Conservation (phyloP, 2,888 invertebrate genomes). For the Thecocarcelia acutangulata region DNA sequence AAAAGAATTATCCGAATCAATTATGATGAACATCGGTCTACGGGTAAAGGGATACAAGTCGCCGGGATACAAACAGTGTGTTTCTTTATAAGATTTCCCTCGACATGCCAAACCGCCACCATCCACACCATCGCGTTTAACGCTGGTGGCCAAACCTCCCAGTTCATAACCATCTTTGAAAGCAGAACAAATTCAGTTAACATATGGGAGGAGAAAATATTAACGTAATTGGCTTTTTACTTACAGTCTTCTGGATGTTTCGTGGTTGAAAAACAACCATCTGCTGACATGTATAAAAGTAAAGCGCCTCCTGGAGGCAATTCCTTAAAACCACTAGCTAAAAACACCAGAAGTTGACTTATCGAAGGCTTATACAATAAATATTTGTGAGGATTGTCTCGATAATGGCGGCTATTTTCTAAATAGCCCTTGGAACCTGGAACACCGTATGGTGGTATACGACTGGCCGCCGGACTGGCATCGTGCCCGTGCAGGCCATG, state of each 20-base stretch:
- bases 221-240: conserved; percentile 72
- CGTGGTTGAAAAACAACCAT: conserved; percentile 90
- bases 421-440: conserved; percentile 83
- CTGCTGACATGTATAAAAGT: conserved; percentile 95
- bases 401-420: conserved; percentile 88
- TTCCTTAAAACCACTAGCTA: conserved; percentile 96
- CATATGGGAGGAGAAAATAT: too few species aligned
- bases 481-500: conserved; percentile 81
- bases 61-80: conserved; percentile 93
- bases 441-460: conserved; percentile 83
- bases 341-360: conserved; percentile 95
- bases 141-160: conserved; percentile 94
- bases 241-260: conserved; percentile 95
- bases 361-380: conserved; percentile 96
- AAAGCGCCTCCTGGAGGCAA: conserved; percentile 94
- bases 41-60: conserved; percentile 96
- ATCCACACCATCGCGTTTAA: conserved; percentile 87
- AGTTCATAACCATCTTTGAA: conserved; percentile 92
- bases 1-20: conserved; percentile 97
- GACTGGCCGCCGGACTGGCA: conserved; percentile 82
- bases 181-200: neutral
- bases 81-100: conserved; percentile 84
- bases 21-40: conserved; percentile 94
- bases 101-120: conserved; percentile 80
- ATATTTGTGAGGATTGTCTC: conserved; percentile 98